Percentiles rank a stretch among this genome's conserved stretches.
phyloP scores from a whole-genome alignment of 2,113 vertebrate genomes.

The Morone chrysops region DNA sequence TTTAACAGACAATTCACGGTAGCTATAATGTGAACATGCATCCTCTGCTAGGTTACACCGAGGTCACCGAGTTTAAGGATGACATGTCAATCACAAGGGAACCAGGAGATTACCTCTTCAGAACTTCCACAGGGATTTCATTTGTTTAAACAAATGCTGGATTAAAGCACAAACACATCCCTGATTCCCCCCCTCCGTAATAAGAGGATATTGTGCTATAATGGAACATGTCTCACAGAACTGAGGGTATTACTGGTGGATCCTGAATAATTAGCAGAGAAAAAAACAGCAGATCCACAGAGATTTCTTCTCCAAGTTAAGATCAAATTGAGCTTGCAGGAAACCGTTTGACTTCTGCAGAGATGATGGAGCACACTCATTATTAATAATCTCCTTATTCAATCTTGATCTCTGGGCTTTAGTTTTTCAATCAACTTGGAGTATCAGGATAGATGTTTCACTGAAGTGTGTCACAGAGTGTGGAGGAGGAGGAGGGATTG shows the following conservation, averaged over 20 bases:
- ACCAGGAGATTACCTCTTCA: slow-evolving; percentile 67
- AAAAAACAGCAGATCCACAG: slow-evolving; percentile 62
- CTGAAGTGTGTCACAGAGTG: slow-evolving; percentile 56
- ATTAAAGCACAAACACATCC: slow-evolving; percentile 77
- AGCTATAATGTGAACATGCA: slow-evolving; percentile 1
- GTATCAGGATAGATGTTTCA: slow-evolving; percentile 73
- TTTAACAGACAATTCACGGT: slow-evolving; percentile 2
- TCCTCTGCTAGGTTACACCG: slow-evolving; percentile 34
- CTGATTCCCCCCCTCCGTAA: slow-evolving; percentile 52
- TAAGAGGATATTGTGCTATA: slow-evolving; percentile 73
- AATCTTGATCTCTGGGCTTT: slow-evolving; percentile 82
- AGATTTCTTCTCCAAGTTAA: slow-evolving; percentile 75
- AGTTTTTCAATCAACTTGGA: slow-evolving; percentile 83
- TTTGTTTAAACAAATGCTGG: slow-evolving; percentile 79
- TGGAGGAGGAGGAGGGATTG: slow-evolving; percentile 23
- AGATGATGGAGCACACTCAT: slow-evolving; percentile 76
- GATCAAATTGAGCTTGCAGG: slow-evolving; percentile 64
- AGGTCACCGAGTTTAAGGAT: slow-evolving; percentile 65
- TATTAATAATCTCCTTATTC: slow-evolving; percentile 84
- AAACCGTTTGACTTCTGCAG: slow-evolving; percentile 75
- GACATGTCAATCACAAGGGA: slow-evolving; percentile 70
- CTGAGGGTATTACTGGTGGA: slow-evolving; percentile 71
- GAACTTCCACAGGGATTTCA: slow-evolving; percentile 73
- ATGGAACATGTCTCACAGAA: slow-evolving; percentile 72
- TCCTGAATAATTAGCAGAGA: slow-evolving; percentile 79